Conservation (phyloP, 1,140 invertebrate genomes). For the Aphis craccivora region DNA sequence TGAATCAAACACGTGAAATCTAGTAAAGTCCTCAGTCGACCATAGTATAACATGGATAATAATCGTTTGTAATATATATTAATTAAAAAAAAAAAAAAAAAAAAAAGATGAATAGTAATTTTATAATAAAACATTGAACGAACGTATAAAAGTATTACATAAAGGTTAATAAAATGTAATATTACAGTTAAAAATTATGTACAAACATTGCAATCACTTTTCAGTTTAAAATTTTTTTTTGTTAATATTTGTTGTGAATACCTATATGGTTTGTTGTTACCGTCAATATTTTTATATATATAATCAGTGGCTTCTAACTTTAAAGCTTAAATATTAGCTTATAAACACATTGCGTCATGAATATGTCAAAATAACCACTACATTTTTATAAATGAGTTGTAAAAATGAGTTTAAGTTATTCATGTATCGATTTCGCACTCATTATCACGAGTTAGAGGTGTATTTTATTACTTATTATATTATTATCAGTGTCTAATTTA, state of each 20-base stretch:
- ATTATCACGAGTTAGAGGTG: background rate
- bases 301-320: background rate
- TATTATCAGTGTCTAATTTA: background rate
- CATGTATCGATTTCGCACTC: background rate
- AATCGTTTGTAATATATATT: background rate
- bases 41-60: background rate
- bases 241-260: background rate
- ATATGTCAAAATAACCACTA: background rate
- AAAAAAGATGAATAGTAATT: too few relatives aligned
- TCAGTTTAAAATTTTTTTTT: background rate
- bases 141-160: too few relatives aligned
- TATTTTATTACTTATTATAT: background rate
- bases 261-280: background rate
- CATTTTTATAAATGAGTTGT: background rate
- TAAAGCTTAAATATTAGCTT: background rate
- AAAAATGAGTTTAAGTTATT: background rate
- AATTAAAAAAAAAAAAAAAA: background rate
- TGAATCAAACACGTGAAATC: too few relatives aligned
- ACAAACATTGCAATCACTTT: background rate
- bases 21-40: too few relatives aligned
- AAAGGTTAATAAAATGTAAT: background rate
- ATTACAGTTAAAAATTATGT: background rate
- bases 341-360: background rate
- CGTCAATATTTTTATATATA: background rate
- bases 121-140: too few relatives aligned